Evolutionary conservation across 2,113 vertebrate species (phyloP), one percentile per base, ranked within the genome.

Genomic region (Platysternon megacephalum): DNA sequence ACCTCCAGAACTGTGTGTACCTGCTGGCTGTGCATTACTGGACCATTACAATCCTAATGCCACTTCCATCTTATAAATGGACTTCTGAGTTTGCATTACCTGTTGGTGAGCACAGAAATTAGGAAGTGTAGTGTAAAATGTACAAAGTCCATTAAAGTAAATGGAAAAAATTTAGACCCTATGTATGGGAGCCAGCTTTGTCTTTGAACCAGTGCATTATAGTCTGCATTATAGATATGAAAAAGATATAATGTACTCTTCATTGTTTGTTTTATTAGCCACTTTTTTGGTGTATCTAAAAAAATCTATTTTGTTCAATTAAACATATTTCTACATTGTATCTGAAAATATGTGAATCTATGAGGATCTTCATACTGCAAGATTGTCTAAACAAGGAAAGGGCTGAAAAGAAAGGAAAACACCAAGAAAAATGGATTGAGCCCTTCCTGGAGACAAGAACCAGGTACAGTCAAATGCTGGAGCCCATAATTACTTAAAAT

Each of bases 371-470:
- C 93, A 94, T 94, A 94, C 88, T 58, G 86, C 58, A 61, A 94
- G 97, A 94, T 89, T 97, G 93, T 97, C 95, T 97, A 87, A 95
- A 97, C 95, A 96, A 97, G 97, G 98, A 97, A 98, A 91, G 89
- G 55, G 91, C 90, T 86, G 79, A 97, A 95, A 97, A 92, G 94
- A 74, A 96, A 95, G 95, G 93, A 97, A 97, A 93, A 97, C 96
- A 95, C 90, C 92, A 90, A 55, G 96, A 96, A 94, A 97, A 93
- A 96, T 83, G 96, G 82, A 93, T 97, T 84, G 87, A 96, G 94
- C 91, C 93, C 88, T 93, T 95, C 16, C 29, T 81, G 94, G 93
- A 98, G 98, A 98, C 97, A 97, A 93, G 92, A 94, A 97, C 39
- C 98, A 98, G 98, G 98, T 97, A 96, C 96, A 58, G 94, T 79